Base-by-base conservation (phyloP, 2,888 invertebrate species). In the Zhengitettix transpicula region DNA sequence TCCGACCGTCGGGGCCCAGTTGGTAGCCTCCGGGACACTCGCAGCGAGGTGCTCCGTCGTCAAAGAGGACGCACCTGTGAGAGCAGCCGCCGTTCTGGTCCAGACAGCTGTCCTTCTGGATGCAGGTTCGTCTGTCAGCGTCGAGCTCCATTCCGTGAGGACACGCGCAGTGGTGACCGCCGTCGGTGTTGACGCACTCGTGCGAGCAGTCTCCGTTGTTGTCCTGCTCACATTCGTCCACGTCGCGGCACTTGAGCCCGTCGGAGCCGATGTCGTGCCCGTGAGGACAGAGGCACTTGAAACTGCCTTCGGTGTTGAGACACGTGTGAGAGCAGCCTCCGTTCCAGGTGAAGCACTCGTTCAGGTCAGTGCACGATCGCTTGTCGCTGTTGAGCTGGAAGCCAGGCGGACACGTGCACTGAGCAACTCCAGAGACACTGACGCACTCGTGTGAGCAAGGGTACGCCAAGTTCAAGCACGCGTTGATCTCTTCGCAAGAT, bases 361-460 rank as follows among this genome's bases (percentile, higher is more conserved):
- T 73, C 10, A 74, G 68, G 67, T 71, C 71, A 15, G 59, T 73
- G 73, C 56, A 66, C 77, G 65, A 71, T 68, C 9, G 70, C 67
- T 72, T 69, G 53, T 69, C 62, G 0, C 52, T 55, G 58, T 71
- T 71, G 10, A 76, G 63, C 1, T 65, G 65, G 62, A 72, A 73
- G 0, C 79, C 79, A 10, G 68, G 64, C 0, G 75, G 75, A 62
- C 79, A 80, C 15, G 70, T 71, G 64, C 81, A 81, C 16, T 60
- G 55, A 8, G 66, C 65, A 56, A 64, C 66, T 52, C 65, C 64
- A 1, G 42, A 44, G 14, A 55, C 60, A 59, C 63, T 56, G 14
- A 67, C 68, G 66, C 81, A 81, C 55, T 70, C 70, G 66, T 80
- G 77, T 0, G 76, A 75, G 66, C 80, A 79, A 16, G 52, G 42